Base-by-base conservation (phyloP, 1,140 invertebrate species). In the Schlechtendalia chinensis region DNA sequence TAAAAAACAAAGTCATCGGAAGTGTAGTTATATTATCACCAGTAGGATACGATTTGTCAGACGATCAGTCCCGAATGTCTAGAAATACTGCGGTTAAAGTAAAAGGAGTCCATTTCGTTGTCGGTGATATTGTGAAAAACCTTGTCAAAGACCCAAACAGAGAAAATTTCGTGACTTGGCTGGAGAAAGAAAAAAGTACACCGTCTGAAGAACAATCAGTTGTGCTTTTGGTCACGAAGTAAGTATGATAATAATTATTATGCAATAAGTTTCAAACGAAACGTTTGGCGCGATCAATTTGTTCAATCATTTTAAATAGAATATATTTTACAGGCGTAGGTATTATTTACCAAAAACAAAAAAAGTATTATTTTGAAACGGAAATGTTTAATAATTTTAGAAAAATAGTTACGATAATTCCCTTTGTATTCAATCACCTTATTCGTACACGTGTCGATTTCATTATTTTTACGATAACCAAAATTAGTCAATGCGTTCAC, bases 11-110 rank as follows among this genome's bases (percentile, higher is more conserved):
- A 83, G 90, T 89, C 84, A 91, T 94, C 6, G 91, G 91, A 1
- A 93, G 92, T 83, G 93, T 94, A 5, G 93, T 94, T 4, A 92
- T 94, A 10, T 85, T 94, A 75, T 93, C 93, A 1, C 93, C 93
- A 0, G 91, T 94, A 4, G 89, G 92, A 84, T 90, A 91, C 83
- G 89, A 89, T 83, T 87, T 88, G 82, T 82, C 87, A 82, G 86
- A 86, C 27, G 85, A 85, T 3, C 65, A 83, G 47, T 83, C 81
- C 83, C 86, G 82, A 84, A 16, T 47, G 63, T 54, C 81, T 16
- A 67, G 74, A 17, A 80, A 81, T 54, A 72, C 69, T 11, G 81
- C 59, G 12, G 61, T 81, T 32, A 86, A 88, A 72, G 85, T 87
- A 0, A 86, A 88, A 82, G 86, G 86, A n/a, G 86, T 88, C 39